A percentile compares a stretch with the other conserved stretches of the same genome.
phyloP scores from a whole-genome alignment of 2,797 vertebrate species.

The Luscinia luscinia region DNA sequence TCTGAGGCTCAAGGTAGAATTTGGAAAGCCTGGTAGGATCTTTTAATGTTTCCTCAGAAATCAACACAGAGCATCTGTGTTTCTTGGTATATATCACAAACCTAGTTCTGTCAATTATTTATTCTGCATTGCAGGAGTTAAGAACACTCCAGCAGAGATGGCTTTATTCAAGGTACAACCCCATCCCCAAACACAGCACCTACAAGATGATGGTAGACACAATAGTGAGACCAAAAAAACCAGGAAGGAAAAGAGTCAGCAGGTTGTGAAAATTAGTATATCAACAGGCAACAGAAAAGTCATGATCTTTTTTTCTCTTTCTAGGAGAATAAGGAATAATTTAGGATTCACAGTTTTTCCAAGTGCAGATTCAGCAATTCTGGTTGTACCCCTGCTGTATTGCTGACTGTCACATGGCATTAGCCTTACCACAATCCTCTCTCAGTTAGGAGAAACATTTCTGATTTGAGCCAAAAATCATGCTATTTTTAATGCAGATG shows the following conservation, averaged over 20 bases:
- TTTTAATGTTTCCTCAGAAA: background rate
- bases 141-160: background rate
- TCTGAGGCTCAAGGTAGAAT: background rate
- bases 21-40: background rate
- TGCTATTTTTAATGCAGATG: background rate
- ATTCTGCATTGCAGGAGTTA: background rate
- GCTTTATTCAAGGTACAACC: background rate
- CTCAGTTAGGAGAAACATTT: background rate
- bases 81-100: background rate
- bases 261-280: background rate
- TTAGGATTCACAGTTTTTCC: background rate
- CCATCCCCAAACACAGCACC: rapidly evolving
- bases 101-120: background rate
- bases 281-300: background rate
- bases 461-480: background rate
- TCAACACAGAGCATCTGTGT: background rate
- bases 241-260: background rate
- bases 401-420: background rate
- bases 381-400: background rate
- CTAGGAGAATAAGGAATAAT: background rate
- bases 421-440: background rate
- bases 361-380: background rate
- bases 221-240: background rate
- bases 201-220: background rate
- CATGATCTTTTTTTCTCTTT: background rate